Evolutionary conservation across 2,113 vertebrate genomes (phyloP), one percentile per base, ranked within the genome.

Genomic region (Jacana jacana): DNA sequence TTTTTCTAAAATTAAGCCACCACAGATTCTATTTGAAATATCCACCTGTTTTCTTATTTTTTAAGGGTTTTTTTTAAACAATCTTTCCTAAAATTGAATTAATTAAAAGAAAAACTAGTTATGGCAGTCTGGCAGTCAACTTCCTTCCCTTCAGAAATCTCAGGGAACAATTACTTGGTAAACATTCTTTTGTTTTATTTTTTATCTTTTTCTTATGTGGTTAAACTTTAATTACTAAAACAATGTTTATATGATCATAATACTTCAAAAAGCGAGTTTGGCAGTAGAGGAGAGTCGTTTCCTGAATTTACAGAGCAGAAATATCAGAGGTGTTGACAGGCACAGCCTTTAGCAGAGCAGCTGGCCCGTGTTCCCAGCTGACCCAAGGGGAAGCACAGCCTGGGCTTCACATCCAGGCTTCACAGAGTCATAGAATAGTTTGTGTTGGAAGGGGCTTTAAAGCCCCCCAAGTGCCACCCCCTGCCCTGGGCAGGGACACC

Each of bases 331-430:
- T 55, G 70, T 24, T 7, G 69, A 20, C 6, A 14, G 69, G 64
- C 12, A 3, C 25, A 73, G 90, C 30, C 49, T n/a, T 40, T n/a
- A 30, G 80, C 70, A 44, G 27, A 54, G 78, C 27, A 6, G 30
- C 5, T 2, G 10, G 42, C 54, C 58, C 0, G 0, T 0, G 1
- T 39, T 66, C 54, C 68, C 23, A 22, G 3, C 11, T 11, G 8
- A 52, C 17, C 30, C 15, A 4, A 20, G 42, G 57, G 0, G 3
- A 48, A 65, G 33, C 40, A 13, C 20, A 31, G 17, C 31, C 24
- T 3, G 30, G 15, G 17, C 35, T 52, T 0, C 2, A 42, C 10
- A 10, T 24, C 23, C 3, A 1, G 25, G 8, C 48, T 60, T 23
- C 13, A 9, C 35, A 35, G n/a, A 37, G 25, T 25, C 58, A 37